Evolutionary conservation across 2,113 vertebrate genomes (phyloP).

Genomic region (Peromyscus maniculatus): DNA sequence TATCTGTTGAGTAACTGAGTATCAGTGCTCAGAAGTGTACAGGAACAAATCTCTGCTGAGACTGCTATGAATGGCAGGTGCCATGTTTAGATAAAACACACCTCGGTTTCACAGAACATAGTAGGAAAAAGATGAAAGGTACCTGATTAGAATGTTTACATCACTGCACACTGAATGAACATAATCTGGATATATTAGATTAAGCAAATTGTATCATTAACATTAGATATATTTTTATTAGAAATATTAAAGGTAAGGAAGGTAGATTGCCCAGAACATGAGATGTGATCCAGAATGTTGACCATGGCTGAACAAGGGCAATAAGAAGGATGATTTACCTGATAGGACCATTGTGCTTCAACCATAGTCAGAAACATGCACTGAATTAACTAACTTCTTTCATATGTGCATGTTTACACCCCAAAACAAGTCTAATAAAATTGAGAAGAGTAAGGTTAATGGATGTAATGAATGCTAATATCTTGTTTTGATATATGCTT

Average conservation of each 20-base stretch:
- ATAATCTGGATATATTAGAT: neutral
- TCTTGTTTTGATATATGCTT: neutral
- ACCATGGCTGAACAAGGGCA: accelerated
- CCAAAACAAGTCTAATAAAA: neutral
- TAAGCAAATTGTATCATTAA: neutral
- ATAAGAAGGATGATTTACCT: neutral
- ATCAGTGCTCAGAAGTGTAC: neutral
- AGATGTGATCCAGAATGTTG: neutral
- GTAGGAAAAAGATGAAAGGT: neutral
- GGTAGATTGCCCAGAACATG: neutral
- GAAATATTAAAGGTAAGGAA: neutral
- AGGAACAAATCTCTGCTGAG: neutral
- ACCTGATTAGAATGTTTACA: neutral
- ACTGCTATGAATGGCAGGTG: neutral
- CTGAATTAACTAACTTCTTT: neutral
- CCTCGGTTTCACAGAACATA: neutral
- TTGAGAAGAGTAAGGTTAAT: neutral
- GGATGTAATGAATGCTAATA: neutral
- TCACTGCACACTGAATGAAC: neutral
- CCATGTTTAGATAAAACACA: neutral
- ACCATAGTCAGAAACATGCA: neutral
- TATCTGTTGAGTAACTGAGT: neutral
- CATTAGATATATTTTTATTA: neutral
- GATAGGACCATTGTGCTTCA: neutral
- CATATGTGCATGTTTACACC: neutral